Conservation (phyloP, 1,140 invertebrate genomes). For the Pteromalus puparum region DNA sequence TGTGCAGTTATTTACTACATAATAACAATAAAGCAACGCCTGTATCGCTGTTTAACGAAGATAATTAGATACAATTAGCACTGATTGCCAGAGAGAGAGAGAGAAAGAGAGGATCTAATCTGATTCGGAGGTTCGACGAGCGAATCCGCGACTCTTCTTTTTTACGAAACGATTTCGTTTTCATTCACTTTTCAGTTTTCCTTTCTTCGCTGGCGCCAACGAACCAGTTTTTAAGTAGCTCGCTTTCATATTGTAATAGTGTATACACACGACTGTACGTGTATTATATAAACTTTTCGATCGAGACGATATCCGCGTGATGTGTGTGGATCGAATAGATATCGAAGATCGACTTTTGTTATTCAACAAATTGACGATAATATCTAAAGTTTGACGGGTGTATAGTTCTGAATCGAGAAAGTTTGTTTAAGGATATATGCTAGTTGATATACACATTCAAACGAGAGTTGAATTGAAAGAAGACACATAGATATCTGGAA, state of each 20-base stretch:
- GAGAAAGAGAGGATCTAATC: neutral
- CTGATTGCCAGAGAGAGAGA: neutral
- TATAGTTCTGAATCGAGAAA: too few species aligned
- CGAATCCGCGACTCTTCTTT: neutral
- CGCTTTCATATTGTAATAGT: constrained; percentile 5
- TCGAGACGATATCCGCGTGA: neutral
- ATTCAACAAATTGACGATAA: too few species aligned
- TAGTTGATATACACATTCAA: too few species aligned
- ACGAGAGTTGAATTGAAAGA: too few species aligned
- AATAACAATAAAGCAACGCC: neutral
- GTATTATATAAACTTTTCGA: neutral
- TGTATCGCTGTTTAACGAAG: too few species aligned
- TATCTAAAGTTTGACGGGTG: too few species aligned
- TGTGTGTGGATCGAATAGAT: too few species aligned
- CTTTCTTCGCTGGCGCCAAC: neutral
- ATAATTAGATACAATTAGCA: neutral
- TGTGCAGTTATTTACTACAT: neutral
- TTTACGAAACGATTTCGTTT: neutral
- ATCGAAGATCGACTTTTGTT: neutral
- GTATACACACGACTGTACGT: neutral
- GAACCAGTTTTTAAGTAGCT: constrained; percentile 21
- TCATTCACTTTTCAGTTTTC: neutral
- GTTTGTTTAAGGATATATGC: too few species aligned
- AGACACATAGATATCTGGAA: too few species aligned
- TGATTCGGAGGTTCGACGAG: neutral